Evolutionary conservation across 2,797 vertebrate species (phyloP).

Genomic region (Emys orbicularis): DNA sequence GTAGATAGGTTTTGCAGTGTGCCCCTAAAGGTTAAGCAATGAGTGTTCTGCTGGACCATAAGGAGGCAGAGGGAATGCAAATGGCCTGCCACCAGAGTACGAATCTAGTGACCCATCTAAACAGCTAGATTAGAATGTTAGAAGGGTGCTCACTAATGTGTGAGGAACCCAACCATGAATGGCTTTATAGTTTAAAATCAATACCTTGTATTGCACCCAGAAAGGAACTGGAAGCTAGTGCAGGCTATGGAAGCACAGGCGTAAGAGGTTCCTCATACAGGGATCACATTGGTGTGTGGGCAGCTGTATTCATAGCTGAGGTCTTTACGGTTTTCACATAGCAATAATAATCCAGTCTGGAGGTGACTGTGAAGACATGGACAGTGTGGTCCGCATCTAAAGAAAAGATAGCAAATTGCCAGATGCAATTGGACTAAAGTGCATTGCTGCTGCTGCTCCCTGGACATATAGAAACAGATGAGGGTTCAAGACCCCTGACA

Average conservation of each 20-base stretch:
- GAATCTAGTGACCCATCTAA: background rate
- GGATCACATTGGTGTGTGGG: background rate
- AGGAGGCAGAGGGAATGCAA: background rate
- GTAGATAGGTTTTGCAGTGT: background rate
- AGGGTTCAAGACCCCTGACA: background rate
- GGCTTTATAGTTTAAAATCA: background rate
- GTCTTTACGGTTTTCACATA: background rate
- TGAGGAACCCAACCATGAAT: background rate
- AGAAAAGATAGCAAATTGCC: background rate
- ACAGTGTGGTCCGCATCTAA: background rate
- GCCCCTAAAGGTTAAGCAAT: background rate
- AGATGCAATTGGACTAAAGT: background rate
- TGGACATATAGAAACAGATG: background rate
- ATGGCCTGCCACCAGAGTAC: background rate
- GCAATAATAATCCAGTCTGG: background rate
- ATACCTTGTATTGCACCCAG: background rate
- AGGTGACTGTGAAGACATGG: background rate
- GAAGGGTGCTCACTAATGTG: background rate
- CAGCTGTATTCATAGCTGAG: background rate
- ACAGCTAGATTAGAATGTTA: background rate
- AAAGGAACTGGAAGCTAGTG: background rate
- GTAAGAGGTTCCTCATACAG: background rate
- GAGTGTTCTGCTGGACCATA: background rate
- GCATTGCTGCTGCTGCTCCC: background rate
- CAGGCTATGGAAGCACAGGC: background rate